Base-by-base conservation (phyloP, 2,888 invertebrate species). In the Xanthia togata region DNA sequence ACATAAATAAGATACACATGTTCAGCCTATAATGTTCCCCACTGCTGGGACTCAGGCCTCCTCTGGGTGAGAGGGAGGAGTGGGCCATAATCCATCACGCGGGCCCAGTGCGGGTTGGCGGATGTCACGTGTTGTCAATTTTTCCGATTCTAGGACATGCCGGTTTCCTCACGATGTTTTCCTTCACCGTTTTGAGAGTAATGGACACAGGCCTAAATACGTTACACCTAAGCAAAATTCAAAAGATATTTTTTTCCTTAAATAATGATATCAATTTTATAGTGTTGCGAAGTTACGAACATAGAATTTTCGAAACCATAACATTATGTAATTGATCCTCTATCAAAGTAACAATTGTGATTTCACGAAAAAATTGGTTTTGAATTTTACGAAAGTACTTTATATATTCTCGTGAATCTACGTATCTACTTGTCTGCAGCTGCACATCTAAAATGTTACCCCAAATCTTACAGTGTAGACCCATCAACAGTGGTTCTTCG, bases 401-500 rank as follows among this genome's bases (percentile, higher is more conserved):
- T 14, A 44, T 12, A 4, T 31, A 20, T 60, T 20, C 20, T 17
- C 31, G 59, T 59, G 0, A 31, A 9, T 57, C 20, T 59, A 31
- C 4, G 31, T 17, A 14, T 14, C 44, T 3, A 17, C 20, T 9
- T 60, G 14, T n/a, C 62, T 14, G 50, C 31, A 31, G 31, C 38
- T 41, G 6, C 9, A 44, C 9, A 23, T 23, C n/a, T 76, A 26
- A 60, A 35, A 14, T 35, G 9, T 9, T 14, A n/a, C 44, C 14
- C 1, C 1, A 23, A 60, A 0, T 17, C 55, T 86, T 81, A 3
- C 89, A 96, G 96, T 59, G 95, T 95, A 4, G 94, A 95, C 41
- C 93, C 95, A 31, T 83, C 87, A 5, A 94, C 93, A 3, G 94
- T 97, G 11, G 93, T 93, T 1, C 92, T 96, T 5, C 93, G 97